Conservation (phyloP, 2,888 invertebrate genomes). For the Villa cingulata region DNA sequence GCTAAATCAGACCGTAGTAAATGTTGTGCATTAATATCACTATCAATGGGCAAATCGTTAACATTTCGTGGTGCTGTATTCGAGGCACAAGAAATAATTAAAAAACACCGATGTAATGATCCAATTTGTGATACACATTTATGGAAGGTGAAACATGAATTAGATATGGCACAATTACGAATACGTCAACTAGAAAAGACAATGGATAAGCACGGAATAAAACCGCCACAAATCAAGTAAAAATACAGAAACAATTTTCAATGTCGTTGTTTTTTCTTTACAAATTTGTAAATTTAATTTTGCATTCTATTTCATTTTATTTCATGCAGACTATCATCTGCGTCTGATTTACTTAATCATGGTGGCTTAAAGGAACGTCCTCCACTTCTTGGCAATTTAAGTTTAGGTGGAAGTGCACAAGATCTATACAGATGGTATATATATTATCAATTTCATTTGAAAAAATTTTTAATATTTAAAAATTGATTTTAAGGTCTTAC, state of each 20-base stretch:
- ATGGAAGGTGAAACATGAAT: slow-evolving; percentile 83
- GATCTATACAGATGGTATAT: slow-evolving; percentile 39
- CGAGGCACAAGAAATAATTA: slow-evolving; percentile 62
- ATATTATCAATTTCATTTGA: background rate
- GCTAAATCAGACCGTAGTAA: slow-evolving; percentile 81
- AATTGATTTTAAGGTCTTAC: slow-evolving; percentile 30
- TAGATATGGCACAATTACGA: slow-evolving; percentile 72
- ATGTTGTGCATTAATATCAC: slow-evolving; percentile 86
- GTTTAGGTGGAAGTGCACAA: slow-evolving; percentile 37
- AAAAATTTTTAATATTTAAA: background rate
- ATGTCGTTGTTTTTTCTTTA: background rate
- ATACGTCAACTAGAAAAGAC: slow-evolving; percentile 77
- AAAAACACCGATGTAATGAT: slow-evolving; percentile 62
- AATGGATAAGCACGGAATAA: slow-evolving; percentile 69
- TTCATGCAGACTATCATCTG: slow-evolving; percentile 41
- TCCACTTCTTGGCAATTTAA: slow-evolving; percentile 37
- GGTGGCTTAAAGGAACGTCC: slow-evolving; percentile 41
- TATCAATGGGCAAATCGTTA: slow-evolving; percentile 73
- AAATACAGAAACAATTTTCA: background rate
- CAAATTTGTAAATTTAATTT: too few species aligned
- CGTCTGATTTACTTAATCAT: slow-evolving; percentile 45
- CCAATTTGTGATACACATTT: slow-evolving; percentile 68
- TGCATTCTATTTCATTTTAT: too few species aligned
- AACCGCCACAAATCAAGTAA: slow-evolving; percentile 56
- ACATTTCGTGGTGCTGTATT: slow-evolving; percentile 69